phyloP scores from a whole-genome alignment of 2,888 invertebrate species.

The Nebria brevicollis region DNA sequence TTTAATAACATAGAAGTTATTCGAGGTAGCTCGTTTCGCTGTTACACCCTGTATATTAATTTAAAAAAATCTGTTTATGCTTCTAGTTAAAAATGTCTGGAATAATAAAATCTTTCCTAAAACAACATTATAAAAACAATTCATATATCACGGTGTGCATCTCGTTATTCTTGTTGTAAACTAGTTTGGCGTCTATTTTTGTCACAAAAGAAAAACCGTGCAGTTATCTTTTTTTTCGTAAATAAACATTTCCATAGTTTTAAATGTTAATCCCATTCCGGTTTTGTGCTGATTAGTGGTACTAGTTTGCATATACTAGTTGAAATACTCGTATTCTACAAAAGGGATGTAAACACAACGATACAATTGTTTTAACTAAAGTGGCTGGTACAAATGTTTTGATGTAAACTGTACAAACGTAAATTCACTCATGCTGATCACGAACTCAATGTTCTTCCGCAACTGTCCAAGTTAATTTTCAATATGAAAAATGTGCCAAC shows the following conservation, averaged over 20 bases:
- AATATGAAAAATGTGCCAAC: conserved; percentile 9
- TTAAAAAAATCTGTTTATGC: not conserved
- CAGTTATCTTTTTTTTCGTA: not conserved
- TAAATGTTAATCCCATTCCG: not conserved
- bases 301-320: not conserved
- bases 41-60: not conserved
- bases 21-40: too few species aligned
- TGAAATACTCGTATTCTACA: not conserved
- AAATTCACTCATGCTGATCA: conserved; percentile 36
- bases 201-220: not conserved
- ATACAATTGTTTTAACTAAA: not conserved
- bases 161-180: not conserved
- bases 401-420: conserved; percentile 30
- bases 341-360: not conserved
- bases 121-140: not conserved
- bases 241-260: too few species aligned
- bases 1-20: too few species aligned
- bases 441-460: conserved; percentile 37
- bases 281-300: not conserved
- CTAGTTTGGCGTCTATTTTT: not conserved
- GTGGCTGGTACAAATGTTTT: not conserved
- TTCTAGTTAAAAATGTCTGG: not conserved
- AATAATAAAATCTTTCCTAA: not conserved
- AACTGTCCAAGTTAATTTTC: conserved; percentile 25
- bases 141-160: not conserved